Base-by-base conservation (phyloP, 1,140 invertebrate species). In the Ceratina australensis region DNA sequence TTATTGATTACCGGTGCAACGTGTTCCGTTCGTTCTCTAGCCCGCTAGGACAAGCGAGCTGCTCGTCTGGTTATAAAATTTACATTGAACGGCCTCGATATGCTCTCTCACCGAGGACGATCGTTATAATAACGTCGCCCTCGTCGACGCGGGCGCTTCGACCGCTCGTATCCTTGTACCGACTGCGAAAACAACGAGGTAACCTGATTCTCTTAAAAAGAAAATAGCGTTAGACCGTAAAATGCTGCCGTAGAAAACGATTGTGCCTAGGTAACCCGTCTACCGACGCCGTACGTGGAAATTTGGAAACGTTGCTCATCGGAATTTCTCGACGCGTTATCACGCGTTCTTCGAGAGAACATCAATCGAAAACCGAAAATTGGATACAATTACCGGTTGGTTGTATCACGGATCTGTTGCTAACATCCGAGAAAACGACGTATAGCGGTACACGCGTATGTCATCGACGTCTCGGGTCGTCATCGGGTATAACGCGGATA, bases 91-190 rank as follows among this genome's bases (percentile, higher is more conserved):
- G 74, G 74, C 74, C 74, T 77, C 74, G 74, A 77, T 77, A 77
- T 71, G 57, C 28, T 57, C 24, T 73, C 49, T 64, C 71, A 24
- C 59, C 76, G 26, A 67, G 50, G 56, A 63, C 61, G 76, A 79
- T 82, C 81, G 61, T 83, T 83, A 83, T 67, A 75, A 83, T 72
- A 71, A 79, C 26, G 75, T 78, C 57, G 75, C 74, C 74, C 66
- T 77, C 74, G 74, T 71, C 74, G 74, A 77, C 67, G 74, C 74
- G 66, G 74, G 66, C 74, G 74, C 74, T 77, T 71, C 74, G 74
- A 71, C 74, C 66, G 74, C 28, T 57, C 12, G 57, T 71, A 71
- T 54, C 67, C 67, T 77, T 77, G 49, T 49, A 61, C 49, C 18
- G 10, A 26, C 74, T 71, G 67, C 74, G 74, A 77, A 77, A 77